These are phyloP conservation scores for Odontothrips loti DNA, from an alignment of 2,888 invertebrate species.

Conservation along the genomic window DNA sequence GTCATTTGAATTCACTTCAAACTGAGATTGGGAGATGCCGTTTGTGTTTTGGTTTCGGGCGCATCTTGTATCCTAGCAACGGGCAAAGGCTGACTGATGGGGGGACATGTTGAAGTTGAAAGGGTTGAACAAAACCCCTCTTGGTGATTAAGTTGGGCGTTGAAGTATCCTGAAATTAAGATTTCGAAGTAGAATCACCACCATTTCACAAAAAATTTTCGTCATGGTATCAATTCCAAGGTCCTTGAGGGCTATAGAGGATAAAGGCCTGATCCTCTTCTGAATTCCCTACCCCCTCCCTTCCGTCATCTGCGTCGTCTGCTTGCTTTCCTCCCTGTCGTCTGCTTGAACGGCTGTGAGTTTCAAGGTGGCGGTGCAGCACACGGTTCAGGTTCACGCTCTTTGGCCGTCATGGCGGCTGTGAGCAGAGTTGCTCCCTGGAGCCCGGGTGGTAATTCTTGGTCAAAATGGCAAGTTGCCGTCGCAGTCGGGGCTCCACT, in stretches of 20 bases:
- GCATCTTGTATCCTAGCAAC: background rate
- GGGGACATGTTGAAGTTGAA: no score
- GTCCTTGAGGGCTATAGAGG: no score
- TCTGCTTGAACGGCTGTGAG: background rate
- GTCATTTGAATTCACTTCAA: no score
- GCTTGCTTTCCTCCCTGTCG: background rate
- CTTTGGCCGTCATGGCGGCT: background rate
- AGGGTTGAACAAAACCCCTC: no score
- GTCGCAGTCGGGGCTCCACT: background rate
- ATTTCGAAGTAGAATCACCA: background rate
- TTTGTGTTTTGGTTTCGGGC: slow-evolving; percentile 1
- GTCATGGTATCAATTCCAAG: background rate
- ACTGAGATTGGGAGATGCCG: no score
- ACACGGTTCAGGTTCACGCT: background rate
- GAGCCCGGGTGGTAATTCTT: background rate
- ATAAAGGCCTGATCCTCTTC: no score
- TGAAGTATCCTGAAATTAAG: background rate
- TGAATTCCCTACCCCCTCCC: no score
- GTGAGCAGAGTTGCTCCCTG: background rate
- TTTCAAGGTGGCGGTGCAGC: background rate
- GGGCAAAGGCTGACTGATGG: background rate
- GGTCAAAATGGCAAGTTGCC: slow-evolving; percentile 19
- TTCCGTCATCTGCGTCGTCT: no score
- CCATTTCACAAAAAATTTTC: background rate
- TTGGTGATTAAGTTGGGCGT: no score